Evolutionary conservation across 2,797 vertebrate species (phyloP).

Genomic region (Anguilla obscura): DNA sequence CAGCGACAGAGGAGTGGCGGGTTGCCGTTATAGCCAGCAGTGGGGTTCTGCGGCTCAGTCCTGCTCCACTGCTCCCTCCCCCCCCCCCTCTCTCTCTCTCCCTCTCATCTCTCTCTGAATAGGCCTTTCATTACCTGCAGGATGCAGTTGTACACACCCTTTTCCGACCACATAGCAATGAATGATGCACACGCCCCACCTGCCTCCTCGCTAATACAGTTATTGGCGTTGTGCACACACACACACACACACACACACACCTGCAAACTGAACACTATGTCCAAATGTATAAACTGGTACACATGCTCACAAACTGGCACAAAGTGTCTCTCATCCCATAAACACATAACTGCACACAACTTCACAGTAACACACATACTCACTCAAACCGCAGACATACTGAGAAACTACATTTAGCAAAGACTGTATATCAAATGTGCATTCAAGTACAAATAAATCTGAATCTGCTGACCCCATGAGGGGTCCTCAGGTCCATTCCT

Average conservation of each 20-base stretch:
- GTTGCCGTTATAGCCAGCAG: neutral
- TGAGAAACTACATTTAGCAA: neutral
- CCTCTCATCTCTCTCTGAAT: constrained; percentile 1
- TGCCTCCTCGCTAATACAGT: neutral
- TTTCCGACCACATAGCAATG: neutral
- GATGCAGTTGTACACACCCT: constrained; percentile 8
- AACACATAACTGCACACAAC: neutral
- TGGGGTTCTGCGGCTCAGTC: neutral
- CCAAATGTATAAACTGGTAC: neutral
- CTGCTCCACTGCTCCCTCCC: too few relatives aligned
- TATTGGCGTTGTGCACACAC: neutral
- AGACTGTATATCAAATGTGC: neutral
- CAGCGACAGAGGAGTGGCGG: neutral
- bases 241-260: constrained; percentile 33
- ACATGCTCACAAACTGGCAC: neutral
- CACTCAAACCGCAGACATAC: neutral
- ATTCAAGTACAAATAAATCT: constrained; percentile 3
- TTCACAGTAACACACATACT: neutral
- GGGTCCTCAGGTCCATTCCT: neutral
- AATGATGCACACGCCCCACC: neutral
- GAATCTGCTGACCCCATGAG: neutral
- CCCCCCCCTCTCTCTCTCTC: neutral
- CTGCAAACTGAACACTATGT: neutral
- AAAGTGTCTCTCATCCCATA: neutral
- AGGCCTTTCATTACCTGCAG: constrained; percentile 6